These are phyloP conservation scores for Tetranychus cinnabarinus DNA, from an alignment of 1,140 invertebrate species.

Conservation along the genomic window DNA sequence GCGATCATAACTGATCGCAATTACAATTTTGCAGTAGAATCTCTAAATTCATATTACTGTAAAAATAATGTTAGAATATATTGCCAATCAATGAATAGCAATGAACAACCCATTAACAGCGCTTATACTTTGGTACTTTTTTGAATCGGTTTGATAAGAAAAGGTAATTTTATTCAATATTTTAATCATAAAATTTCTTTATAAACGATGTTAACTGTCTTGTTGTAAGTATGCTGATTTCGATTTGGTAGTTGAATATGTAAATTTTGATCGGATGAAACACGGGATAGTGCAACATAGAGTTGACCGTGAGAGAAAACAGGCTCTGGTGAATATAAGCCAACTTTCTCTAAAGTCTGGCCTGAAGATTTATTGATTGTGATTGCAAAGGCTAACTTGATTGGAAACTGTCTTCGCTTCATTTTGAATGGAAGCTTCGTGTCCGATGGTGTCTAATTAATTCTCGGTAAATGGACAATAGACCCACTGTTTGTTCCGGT, in stretches of 20 bases:
- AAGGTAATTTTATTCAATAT: too few species aligned
- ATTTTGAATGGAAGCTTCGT: neutral
- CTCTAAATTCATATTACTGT: too few species aligned
- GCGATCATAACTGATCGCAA: too few species aligned
- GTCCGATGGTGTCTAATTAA: neutral
- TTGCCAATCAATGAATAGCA: too few species aligned
- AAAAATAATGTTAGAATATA: too few species aligned
- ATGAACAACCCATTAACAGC: too few species aligned
- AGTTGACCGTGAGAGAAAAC: neutral
- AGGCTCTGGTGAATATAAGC: neutral
- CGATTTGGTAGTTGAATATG: neutral
- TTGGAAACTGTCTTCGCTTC: conserved; percentile 1
- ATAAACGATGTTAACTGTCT: neutral
- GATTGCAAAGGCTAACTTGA: conserved; percentile 23
- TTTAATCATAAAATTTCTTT: neutral
- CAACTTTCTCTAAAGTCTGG: conserved; percentile 18
- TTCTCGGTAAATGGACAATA: neutral
- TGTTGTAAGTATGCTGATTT: neutral
- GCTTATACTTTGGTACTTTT: too few species aligned
- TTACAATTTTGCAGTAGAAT: too few species aligned
- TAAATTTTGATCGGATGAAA: neutral
- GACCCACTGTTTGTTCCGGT: neutral
- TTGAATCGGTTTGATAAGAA: too few species aligned
- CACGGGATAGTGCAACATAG: neutral
- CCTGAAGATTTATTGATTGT: conserved; percentile 29